Evolutionary conservation across 37 sponge, comb jelly and placozoan species (phyloP).

Genomic region (Agelas oroides): DNA sequence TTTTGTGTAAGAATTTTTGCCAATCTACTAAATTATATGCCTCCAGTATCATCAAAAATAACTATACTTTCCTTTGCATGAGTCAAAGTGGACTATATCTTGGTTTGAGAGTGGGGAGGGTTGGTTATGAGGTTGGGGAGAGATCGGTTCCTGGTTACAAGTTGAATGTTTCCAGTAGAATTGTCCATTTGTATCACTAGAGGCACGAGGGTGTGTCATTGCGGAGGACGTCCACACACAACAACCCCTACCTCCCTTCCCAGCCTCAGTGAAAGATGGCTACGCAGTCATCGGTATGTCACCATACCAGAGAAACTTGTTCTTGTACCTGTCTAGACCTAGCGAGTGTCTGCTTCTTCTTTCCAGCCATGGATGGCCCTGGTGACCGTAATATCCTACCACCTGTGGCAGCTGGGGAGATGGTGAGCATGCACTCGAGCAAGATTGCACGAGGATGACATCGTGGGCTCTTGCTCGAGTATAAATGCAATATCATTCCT

Average conservation of each 20-base stretch:
- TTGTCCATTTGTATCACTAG: not conserved
- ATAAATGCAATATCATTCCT: no score
- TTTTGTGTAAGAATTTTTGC: no score
- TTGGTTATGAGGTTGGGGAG: no score
- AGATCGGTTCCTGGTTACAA: no score
- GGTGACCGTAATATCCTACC: conserved; percentile 71
- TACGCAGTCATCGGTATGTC: conserved; percentile 91
- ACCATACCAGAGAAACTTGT: not conserved
- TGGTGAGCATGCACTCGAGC: conserved; percentile 19
- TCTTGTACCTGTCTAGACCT: not conserved
- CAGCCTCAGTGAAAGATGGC: conserved; percentile 97
- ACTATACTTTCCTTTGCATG: no score
- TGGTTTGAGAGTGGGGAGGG: no score
- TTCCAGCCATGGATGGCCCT: conserved; percentile 70
- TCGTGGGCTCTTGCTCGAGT: not conserved
- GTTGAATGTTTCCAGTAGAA: no score
- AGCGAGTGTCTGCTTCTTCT: not conserved
- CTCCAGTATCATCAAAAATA: no score
- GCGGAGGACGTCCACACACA: conserved; percentile 71
- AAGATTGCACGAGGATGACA: not conserved
- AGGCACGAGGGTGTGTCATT: conserved; percentile 64
- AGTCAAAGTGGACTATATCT: no score
- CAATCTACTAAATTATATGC: no score
- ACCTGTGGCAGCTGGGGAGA: conserved; percentile 81
- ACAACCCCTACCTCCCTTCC: conserved; percentile 89